phyloP scores from a whole-genome alignment of 2,113 vertebrate species.

The Aleadryas rufinucha region DNA sequence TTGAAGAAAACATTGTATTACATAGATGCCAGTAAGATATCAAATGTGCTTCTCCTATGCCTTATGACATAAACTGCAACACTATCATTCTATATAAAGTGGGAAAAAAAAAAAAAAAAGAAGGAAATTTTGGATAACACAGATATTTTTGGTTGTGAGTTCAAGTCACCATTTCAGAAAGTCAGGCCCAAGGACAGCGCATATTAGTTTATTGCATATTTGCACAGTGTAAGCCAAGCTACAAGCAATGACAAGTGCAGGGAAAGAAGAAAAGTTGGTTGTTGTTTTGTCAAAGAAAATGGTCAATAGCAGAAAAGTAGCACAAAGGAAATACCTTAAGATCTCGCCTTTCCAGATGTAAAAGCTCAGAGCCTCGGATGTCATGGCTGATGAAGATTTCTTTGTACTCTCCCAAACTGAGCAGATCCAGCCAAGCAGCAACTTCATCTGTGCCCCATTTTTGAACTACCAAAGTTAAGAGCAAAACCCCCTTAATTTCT shows the following conservation, averaged over 20 bases:
- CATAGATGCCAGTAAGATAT: not conserved
- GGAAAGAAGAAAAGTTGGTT: constrained; percentile 55
- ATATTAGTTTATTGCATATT: constrained; percentile 51
- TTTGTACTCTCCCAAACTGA: constrained; percentile 99
- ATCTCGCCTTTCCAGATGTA: constrained; percentile 98
- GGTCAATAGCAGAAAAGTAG: constrained; percentile 73
- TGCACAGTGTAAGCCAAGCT: constrained; percentile 74
- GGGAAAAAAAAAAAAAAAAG: not conserved
- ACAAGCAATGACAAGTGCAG: constrained; percentile 68
- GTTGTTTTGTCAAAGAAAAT: constrained; percentile 65
- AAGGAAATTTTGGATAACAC: not conserved
- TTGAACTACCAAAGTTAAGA: constrained; percentile 98
- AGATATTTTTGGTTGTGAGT: not conserved
- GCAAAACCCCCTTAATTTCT: constrained; percentile 91
- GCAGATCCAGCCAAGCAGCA: constrained; percentile 98
- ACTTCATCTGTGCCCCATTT: constrained; percentile 99
- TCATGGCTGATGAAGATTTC: constrained; percentile 98
- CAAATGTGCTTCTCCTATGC: not conserved
- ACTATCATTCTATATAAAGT: not conserved
- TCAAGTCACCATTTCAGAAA: constrained; percentile 49
- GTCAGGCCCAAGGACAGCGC: constrained; percentile 40
- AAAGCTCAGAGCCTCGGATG: constrained; percentile 98
- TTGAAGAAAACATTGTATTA: not conserved
- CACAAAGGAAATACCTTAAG: constrained; percentile 94
- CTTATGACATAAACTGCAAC: not conserved